Evolutionary conservation across 2,888 invertebrate genomes (phyloP), one percentile per base, ranked within the genome.

Genomic region (Pyrochroa serraticornis): DNA sequence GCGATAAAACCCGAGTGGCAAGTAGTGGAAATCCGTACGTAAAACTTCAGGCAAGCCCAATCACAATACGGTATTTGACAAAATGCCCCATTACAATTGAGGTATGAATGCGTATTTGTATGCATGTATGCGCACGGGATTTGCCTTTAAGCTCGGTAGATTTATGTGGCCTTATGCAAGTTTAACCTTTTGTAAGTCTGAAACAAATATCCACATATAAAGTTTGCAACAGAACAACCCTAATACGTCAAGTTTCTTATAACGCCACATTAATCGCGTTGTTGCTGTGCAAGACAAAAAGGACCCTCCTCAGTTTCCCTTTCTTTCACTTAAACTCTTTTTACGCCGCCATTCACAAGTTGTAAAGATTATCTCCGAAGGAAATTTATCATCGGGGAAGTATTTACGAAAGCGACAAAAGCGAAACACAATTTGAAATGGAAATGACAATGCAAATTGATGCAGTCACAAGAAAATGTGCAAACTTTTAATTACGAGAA

Each of bases 181-280:
- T 64, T 64, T 59, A 64, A 63, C 61, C 61, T 63, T 61, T 55
- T 54, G 58, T 59, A 61, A 58, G 63, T 61, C 55, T 53, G 43
- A 53, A 60, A 57, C 59, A 59, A 62, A 62, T 59, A 61, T 43
- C 57, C 53, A 50, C 53, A 46, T 62, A 64, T 56, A 62, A 62
- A 64, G 59, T 62, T 62, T 59, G 47, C 50, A 55, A 51, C 53
- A 37, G 56, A 42, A 59, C 51, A 60, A 54, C 64, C 61, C 54
- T 57, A 58, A 64, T 64, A 64, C 60, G 64, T 64, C 64, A 64
- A 58, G 58, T 60, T 58, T 56, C 60, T 64, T 64, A 62, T 50
- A 58, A 52, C 64, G 60, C 58, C 53, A 59, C 64, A 64, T 64
- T 62, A 62, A 64, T 62, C 59, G 33, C 49, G 62, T 64, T 60